phyloP scores from a whole-genome alignment of 2,113 vertebrate genomes.

The Colaptes auratus region DNA sequence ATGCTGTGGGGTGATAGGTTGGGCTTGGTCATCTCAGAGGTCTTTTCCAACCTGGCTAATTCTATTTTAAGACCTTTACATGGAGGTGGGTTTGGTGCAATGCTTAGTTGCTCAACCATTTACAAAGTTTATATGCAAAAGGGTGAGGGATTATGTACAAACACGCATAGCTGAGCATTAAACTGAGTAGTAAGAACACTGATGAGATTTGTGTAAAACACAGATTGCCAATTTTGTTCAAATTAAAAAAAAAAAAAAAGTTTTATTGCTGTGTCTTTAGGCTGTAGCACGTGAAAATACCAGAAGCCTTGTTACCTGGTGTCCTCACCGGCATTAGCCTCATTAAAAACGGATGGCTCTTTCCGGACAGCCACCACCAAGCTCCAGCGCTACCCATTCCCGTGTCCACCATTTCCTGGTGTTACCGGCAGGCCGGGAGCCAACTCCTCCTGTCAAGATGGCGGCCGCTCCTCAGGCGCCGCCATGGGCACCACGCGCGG shows the following conservation, averaged over 20 bases:
- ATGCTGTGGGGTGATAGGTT: too few species aligned
- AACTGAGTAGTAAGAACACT: accelerated
- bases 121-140: neutral
- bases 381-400: accelerated
- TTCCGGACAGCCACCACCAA: too few species aligned
- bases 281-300: accelerated
- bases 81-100: accelerated
- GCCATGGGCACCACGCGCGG: neutral
- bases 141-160: neutral
- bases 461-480: neutral
- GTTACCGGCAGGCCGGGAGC: neutral
- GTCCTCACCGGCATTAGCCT: accelerated
- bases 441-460: neutral
- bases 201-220: accelerated
- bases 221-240: too few species aligned
- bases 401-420: neutral
- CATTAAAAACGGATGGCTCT: accelerated
- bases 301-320: accelerated
- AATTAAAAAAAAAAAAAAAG: accelerated
- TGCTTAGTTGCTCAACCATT: accelerated
- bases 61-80: accelerated
- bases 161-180: accelerated
- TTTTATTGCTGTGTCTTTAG: accelerated
- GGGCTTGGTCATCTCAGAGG: too few species aligned
- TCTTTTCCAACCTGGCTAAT: too few species aligned